Conservation (phyloP, 1,140 invertebrate genomes). For the Hormaphis cornu region DNA sequence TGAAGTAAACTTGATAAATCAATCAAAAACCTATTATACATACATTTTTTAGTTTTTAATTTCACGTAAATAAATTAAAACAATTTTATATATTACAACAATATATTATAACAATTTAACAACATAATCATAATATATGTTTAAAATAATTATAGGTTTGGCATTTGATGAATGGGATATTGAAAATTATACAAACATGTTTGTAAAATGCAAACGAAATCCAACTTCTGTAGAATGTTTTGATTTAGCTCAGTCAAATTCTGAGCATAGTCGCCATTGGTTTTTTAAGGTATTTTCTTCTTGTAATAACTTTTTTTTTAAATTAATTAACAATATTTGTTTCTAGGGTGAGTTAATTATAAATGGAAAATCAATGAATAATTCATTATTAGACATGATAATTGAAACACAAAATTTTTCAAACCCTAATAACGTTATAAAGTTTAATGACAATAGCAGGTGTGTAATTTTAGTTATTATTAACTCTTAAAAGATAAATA, state of each 20-base stretch:
- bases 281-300: conserved; percentile 59
- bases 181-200: conserved; percentile 74
- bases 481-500: too few relatives aligned
- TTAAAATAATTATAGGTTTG: conserved; percentile 48
- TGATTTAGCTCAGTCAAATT: conserved; percentile 97
- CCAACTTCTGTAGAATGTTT: conserved; percentile 96
- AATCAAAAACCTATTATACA: too few relatives aligned
- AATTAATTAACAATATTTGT: background rate
- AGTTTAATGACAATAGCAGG: conserved; percentile 95
- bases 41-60: too few relatives aligned
- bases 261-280: conserved; percentile 87
- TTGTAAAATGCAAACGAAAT: conserved; percentile 75
- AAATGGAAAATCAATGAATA: conserved; percentile 64
- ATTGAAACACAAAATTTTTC: conserved; percentile 75
- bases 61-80: background rate
- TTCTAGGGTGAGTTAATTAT: conserved; percentile 72
- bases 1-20: too few relatives aligned
- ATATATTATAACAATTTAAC: background rate
- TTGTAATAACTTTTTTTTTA: background rate
- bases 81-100: background rate
- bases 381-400: conserved; percentile 87
- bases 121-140: background rate
- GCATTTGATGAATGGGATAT: conserved; percentile 84
- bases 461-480: conserved; percentile 41
- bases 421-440: conserved; percentile 92